Evolutionary conservation across 2,113 vertebrate genomes (phyloP).

Genomic region (Neodontobutis hainanensis): DNA sequence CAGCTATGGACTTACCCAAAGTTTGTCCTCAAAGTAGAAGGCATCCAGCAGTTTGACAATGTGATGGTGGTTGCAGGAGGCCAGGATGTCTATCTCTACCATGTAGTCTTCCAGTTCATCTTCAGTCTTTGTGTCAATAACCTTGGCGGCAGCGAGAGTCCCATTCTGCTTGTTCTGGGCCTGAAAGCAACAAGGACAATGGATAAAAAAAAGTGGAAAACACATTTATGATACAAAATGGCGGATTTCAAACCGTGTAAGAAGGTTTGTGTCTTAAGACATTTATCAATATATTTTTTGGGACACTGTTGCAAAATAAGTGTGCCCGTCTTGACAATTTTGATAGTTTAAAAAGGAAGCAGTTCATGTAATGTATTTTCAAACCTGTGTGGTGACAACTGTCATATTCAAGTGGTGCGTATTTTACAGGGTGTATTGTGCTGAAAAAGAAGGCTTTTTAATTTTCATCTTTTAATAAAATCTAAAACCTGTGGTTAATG

Average conservation of each 20-base stretch:
- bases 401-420: too few species aligned
- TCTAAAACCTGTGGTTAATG: too few species aligned
- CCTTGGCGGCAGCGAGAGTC: conserved; percentile 95
- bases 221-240: background rate
- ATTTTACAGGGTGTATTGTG: too few species aligned
- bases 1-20: conserved; percentile 84
- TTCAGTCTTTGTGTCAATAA: conserved; percentile 99
- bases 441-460: too few species aligned
- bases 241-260: background rate
- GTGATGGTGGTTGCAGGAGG: conserved; percentile 94
- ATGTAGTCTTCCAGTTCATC: conserved; percentile 99
- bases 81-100: conserved; percentile 98
- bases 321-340: too few species aligned
- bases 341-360: too few species aligned
- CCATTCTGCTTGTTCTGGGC: conserved; percentile 97
- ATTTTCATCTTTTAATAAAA: too few species aligned
- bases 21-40: conserved; percentile 96
- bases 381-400: too few species aligned
- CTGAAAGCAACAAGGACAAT: conserved; percentile 54
- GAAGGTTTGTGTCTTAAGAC: background rate
- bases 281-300: background rate
- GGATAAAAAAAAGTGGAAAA: background rate
- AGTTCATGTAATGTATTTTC: too few species aligned
- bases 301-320: background rate
- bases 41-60: conserved; percentile 98